A percentile compares a stretch with the other conserved stretches of the same genome.
phyloP scores from a whole-genome alignment of 2,888 invertebrate genomes.

The Limnephilus rhombicus region DNA sequence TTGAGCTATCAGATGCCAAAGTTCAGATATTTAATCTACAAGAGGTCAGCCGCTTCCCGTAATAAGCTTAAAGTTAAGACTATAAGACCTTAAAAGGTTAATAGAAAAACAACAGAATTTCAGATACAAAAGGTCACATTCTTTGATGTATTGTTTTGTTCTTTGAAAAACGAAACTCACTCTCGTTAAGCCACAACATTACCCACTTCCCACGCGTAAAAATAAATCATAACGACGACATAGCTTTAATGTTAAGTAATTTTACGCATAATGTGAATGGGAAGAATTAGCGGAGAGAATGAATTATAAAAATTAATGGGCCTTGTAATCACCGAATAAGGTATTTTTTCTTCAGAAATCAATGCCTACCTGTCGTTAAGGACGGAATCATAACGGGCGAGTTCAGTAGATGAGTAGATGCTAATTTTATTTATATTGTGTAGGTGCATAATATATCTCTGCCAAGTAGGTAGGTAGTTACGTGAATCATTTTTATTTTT shows the following conservation, averaged over 20 bases:
- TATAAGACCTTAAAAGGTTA: neutral
- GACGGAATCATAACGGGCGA: neutral
- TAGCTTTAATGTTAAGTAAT: neutral
- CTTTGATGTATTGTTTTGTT: neutral
- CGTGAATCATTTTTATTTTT: neutral
- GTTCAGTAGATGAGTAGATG: neutral
- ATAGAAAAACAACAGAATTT: neutral
- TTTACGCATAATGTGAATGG: neutral
- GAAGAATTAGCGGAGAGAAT: neutral
- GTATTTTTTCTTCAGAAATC: neutral
- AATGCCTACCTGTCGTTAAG: neutral
- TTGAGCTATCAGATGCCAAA: slow-evolving; percentile 7
- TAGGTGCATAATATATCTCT: neutral
- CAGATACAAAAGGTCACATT: neutral
- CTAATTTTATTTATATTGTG: neutral
- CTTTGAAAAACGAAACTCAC: neutral
- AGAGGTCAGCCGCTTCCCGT: neutral
- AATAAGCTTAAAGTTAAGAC: neutral
- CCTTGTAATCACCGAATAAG: neutral
- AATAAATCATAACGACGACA: neutral
- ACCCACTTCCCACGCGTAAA: neutral
- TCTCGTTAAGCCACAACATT: slow-evolving; percentile 7
- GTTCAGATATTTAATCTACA: neutral
- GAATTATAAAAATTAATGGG: neutral
- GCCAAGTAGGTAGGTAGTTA: neutral